These are phyloP conservation scores for Eilema griseolum DNA, from an alignment of 2,888 invertebrate species.

Conservation along the genomic window DNA sequence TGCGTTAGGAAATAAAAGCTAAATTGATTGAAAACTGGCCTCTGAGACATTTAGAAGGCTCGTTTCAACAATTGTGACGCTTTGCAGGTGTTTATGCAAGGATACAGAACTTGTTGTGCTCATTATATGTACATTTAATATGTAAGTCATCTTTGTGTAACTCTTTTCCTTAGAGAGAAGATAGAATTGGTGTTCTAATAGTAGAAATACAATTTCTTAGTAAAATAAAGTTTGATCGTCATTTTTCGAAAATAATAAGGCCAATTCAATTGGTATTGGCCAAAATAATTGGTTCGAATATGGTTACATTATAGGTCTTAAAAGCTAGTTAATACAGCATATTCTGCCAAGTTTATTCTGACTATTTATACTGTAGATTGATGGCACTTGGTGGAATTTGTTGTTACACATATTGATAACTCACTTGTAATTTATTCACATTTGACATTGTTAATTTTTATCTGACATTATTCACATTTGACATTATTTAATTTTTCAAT, in stretches of 20 bases:
- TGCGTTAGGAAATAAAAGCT: slow-evolving; percentile 49
- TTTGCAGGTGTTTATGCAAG: slow-evolving; percentile 56
- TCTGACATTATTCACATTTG: too few species aligned
- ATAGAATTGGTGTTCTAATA: not conserved
- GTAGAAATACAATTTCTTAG: not conserved
- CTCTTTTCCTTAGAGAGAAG: slow-evolving; percentile 38
- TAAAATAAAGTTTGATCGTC: not conserved
- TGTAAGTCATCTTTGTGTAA: not conserved
- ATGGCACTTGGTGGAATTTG: too few species aligned
- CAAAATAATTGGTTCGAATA: too few species aligned
- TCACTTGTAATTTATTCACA: too few species aligned
- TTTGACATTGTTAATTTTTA: too few species aligned
- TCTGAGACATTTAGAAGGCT: slow-evolving; percentile 40
- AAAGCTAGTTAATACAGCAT: too few species aligned
- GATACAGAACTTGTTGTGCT: slow-evolving; percentile 39
- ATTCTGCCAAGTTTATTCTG: too few species aligned
- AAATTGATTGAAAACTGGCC: slow-evolving; percentile 64
- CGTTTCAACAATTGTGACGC: slow-evolving; percentile 49
- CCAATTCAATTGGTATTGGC: too few species aligned
- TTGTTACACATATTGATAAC: too few species aligned
- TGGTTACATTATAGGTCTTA: too few species aligned
- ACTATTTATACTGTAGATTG: too few species aligned
- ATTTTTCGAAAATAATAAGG: not conserved
- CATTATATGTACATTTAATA: not conserved
- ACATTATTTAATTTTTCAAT: too few species aligned